These are phyloP conservation scores for Tachina lurida DNA, from an alignment of 2,888 invertebrate genomes.

Conservation along the genomic window DNA sequence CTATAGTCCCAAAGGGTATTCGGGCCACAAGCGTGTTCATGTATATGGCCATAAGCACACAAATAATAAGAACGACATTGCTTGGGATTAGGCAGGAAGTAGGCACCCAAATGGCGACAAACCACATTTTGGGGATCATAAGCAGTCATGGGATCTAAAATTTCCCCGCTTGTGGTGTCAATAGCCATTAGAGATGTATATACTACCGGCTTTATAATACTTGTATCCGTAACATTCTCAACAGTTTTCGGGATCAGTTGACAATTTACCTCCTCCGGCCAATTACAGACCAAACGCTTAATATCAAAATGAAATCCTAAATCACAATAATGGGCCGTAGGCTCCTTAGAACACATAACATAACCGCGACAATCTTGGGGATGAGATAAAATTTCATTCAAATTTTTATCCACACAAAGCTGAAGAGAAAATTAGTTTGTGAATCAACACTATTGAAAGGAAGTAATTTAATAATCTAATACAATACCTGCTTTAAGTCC, in stretches of 20 bases:
- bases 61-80: constrained; percentile 79
- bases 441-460: no score
- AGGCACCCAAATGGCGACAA: constrained; percentile 80
- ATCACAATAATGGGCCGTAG: constrained; percentile 74
- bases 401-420: constrained; percentile 74
- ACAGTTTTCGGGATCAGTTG: background rate
- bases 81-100: constrained; percentile 80
- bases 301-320: constrained; percentile 77
- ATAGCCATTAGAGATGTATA: constrained; percentile 76
- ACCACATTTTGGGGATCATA: constrained; percentile 77
- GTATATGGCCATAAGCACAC: constrained; percentile 80
- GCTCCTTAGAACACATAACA: constrained; percentile 74
- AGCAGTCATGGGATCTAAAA: constrained; percentile 75
- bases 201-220: background rate
- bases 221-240: background rate
- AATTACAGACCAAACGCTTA: constrained; percentile 75
- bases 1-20: constrained; percentile 79
- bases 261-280: constrained; percentile 76
- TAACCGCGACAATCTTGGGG: constrained; percentile 78
- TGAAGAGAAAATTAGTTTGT: constrained; percentile 49
- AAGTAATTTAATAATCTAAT: background rate
- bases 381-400: constrained; percentile 76
- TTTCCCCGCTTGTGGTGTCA: constrained; percentile 74
- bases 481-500: constrained; percentile 44
- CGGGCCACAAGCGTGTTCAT: constrained; percentile 78